These are phyloP conservation scores for Microtus montanus DNA, from an alignment of 2,113 vertebrate genomes.

Conservation along the genomic window DNA sequence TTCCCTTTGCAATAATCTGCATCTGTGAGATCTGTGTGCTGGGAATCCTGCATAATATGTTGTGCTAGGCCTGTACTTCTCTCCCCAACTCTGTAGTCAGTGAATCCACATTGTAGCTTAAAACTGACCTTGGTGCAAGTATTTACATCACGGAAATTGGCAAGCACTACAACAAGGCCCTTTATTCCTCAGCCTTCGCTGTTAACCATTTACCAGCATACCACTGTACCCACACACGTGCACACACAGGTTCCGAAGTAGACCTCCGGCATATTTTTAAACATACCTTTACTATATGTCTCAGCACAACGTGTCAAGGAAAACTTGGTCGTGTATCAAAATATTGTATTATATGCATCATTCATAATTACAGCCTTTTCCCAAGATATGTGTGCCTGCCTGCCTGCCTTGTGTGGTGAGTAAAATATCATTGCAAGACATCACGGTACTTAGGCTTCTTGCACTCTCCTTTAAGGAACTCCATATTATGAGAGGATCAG, in stretches of 20 bases:
- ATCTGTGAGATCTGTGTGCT: background rate
- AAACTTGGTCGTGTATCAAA: background rate
- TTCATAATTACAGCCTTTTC: constrained; percentile 27
- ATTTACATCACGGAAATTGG: constrained; percentile 41
- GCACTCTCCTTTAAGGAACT: background rate
- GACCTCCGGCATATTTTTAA: background rate
- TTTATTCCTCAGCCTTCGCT: constrained; percentile 11
- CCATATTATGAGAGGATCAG: background rate
- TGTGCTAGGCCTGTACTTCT: background rate
- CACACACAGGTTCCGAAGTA: background rate
- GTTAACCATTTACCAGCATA: constrained; percentile 42
- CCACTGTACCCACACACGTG: background rate
- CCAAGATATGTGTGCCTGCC: background rate
- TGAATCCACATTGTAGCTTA: background rate
- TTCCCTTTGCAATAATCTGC: background rate
- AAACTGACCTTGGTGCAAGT: background rate
- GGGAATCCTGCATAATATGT: too few species aligned
- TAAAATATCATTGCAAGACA: background rate
- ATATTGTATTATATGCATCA: background rate
- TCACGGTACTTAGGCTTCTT: background rate
- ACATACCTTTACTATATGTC: background rate
- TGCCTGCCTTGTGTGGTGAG: background rate
- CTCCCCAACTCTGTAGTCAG: background rate
- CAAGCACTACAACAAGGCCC: background rate
- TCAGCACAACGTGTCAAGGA: background rate